phyloP scores from a whole-genome alignment of 2,113 vertebrate genomes.

The Chionis minor region DNA sequence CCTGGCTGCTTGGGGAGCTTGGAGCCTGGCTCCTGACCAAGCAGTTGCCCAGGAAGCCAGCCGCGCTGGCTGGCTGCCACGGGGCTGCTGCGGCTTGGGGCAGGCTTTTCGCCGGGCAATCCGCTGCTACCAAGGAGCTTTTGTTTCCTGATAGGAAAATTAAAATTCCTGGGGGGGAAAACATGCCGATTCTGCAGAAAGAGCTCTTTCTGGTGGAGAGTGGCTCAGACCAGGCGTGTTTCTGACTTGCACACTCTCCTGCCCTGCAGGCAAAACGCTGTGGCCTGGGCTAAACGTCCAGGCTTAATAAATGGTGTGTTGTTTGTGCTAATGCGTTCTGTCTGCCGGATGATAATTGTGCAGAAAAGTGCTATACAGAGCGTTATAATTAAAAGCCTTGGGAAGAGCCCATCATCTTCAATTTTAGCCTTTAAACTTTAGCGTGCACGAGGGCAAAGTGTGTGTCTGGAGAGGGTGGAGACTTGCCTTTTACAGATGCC shows the following conservation, averaged over 20 bases:
- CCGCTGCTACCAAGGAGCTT: neutral
- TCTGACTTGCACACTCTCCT: neutral
- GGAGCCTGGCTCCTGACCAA: neutral
- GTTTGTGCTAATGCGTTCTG: neutral
- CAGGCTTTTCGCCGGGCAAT: neutral
- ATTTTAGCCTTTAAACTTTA: constrained; percentile 20
- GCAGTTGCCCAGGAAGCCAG: neutral
- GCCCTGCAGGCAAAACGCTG: neutral
- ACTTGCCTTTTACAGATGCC: neutral
- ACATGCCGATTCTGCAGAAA: constrained; percentile 9
- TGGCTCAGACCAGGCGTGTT: rapidly evolving
- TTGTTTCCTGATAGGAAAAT: constrained; percentile 32
- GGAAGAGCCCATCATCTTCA: neutral
- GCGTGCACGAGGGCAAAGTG: neutral
- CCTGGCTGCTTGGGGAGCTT: neutral
- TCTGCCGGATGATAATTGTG: neutral
- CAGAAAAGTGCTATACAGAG: neutral
- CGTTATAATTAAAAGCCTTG: neutral
- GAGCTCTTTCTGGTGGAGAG: neutral
- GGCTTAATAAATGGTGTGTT: neutral
- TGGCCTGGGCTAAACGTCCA: neutral
- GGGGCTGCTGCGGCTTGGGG: neutral
- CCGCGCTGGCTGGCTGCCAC: neutral
- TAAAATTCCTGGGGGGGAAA: constrained; percentile 11
- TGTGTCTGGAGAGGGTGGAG: neutral